phyloP scores from a whole-genome alignment of 2,888 invertebrate genomes.

The Eumerus sabulonum region DNA sequence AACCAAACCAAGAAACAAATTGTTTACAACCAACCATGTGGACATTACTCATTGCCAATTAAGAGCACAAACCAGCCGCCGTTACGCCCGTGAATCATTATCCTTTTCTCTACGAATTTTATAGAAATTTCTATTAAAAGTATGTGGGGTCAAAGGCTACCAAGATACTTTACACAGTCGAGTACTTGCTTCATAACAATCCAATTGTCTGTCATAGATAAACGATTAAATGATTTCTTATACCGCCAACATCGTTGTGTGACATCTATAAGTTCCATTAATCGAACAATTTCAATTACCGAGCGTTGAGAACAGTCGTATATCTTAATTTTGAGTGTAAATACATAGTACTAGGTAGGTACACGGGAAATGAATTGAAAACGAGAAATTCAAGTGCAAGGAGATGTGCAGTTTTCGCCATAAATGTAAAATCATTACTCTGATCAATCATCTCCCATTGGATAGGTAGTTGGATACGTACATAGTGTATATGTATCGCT shows the following conservation, averaged over 20 bases:
- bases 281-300: slow-evolving; percentile 12
- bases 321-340: too few relatives aligned
- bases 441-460: slow-evolving; percentile 43
- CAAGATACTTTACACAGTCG: not conserved
- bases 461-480: not conserved
- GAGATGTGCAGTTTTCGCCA: slow-evolving; percentile 37
- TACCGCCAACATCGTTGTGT: slow-evolving; percentile 7
- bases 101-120: slow-evolving; percentile 1
- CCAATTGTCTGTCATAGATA: slow-evolving; percentile 49
- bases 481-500: too few relatives aligned
- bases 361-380: not conserved
- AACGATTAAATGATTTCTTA: slow-evolving; percentile 37
- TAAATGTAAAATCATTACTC: slow-evolving; percentile 55
- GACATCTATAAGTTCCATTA: slow-evolving; percentile 45
- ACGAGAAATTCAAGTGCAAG: slow-evolving; percentile 38
- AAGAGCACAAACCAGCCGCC: too few relatives aligned
- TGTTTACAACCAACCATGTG: too few relatives aligned
- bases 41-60: too few relatives aligned
- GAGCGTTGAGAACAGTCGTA: too few relatives aligned
- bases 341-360: too few relatives aligned
- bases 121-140: too few relatives aligned
- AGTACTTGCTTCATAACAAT: too few relatives aligned
- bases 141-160: slow-evolving; percentile 3
- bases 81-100: slow-evolving; percentile 6
- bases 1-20: too few relatives aligned